Percentiles rank a stretch among this genome's conserved stretches.
Conservation (phyloP, 92 coral and sea anemone genomes). For the Heteractis magnifica region DNA sequence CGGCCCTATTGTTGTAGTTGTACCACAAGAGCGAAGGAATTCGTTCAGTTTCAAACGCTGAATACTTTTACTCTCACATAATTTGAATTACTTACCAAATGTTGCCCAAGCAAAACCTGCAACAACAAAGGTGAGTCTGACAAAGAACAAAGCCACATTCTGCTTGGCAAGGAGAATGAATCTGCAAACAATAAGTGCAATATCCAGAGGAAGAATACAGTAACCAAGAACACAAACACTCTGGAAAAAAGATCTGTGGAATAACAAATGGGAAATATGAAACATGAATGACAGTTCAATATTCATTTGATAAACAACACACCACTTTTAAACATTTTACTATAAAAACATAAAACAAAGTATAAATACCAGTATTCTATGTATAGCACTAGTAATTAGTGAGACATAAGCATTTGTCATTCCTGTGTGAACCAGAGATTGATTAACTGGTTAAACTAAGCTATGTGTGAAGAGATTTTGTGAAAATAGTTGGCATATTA, state of each 20-base stretch:
- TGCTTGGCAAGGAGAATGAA: slow-evolving; percentile 81
- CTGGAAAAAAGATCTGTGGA: slow-evolving; percentile 91
- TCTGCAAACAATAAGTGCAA: slow-evolving; percentile 86
- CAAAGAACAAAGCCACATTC: slow-evolving; percentile 66
- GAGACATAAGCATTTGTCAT: too few relatives aligned
- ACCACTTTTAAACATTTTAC: not conserved
- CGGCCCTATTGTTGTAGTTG: too few relatives aligned
- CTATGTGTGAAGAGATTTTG: too few relatives aligned
- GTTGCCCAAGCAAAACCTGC: slow-evolving; percentile 97
- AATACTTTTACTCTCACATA: too few relatives aligned
- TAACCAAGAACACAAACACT: slow-evolving; percentile 99
- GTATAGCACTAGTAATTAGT: too few relatives aligned
- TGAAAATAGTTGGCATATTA: too few relatives aligned
- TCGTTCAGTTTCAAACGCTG: too few relatives aligned
- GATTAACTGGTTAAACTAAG: too few relatives aligned
- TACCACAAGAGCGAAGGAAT: too few relatives aligned
- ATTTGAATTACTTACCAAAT: slow-evolving; percentile 66
- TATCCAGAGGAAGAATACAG: slow-evolving; percentile 86
- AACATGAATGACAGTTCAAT: not conserved
- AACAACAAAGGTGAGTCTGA: slow-evolving; percentile 80
- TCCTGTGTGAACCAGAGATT: too few relatives aligned
- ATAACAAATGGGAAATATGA: not conserved
- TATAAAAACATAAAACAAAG: not conserved
- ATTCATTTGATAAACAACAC: not conserved
- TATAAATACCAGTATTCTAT: too few relatives aligned